Conservation (phyloP, 2,888 invertebrate species). For the Erebia ligea region DNA sequence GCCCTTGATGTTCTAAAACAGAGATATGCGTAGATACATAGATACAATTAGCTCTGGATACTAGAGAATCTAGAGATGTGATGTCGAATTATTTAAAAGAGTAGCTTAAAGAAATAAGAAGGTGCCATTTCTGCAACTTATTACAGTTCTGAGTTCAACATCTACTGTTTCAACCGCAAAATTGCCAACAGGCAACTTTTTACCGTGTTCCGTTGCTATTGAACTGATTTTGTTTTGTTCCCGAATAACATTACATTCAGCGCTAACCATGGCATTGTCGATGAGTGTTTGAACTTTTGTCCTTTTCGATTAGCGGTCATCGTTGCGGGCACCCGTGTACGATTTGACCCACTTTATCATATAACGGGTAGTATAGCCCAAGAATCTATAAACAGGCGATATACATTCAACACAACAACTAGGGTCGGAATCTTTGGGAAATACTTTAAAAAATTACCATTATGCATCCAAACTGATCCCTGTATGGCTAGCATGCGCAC, state of each 20-base stretch:
- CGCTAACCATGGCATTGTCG: constrained; percentile 58
- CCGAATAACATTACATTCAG: constrained; percentile 64
- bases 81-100: no score
- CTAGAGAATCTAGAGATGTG: no score
- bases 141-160: constrained; percentile 45
- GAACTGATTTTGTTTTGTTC: constrained; percentile 69
- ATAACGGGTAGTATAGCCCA: constrained; percentile 6
- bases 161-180: constrained; percentile 46
- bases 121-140: no score
- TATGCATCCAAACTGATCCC: no score
- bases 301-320: constrained; percentile 77
- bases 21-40: no score
- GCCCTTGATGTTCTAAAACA: no score
- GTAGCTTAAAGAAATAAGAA: no score
- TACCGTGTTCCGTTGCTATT: constrained; percentile 70
- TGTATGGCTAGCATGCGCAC: no score
- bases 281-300: constrained; percentile 78
- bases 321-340: constrained; percentile 65
- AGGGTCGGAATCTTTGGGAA: neutral
- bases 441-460: no score
- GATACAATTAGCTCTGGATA: no score
- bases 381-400: constrained; percentile 23
- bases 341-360: constrained; percentile 48
- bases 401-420: neutral
- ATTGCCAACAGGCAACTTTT: constrained; percentile 64